A percentile compares a stretch with the other conserved stretches of the same genome.
phyloP scores from a whole-genome alignment of 2,797 vertebrate genomes.

The Tarsius wallacei region DNA sequence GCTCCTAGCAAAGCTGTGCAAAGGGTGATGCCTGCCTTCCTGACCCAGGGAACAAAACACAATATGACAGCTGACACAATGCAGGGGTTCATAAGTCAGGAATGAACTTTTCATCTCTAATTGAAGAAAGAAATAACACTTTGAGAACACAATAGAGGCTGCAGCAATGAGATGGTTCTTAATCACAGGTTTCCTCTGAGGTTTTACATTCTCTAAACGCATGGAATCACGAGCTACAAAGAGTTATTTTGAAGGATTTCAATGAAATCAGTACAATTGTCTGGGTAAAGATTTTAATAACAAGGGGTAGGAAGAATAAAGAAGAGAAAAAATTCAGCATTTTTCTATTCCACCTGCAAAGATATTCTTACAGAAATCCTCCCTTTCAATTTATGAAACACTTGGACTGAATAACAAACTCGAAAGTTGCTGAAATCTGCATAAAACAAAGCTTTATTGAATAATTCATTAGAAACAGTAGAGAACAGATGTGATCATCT shows the following conservation, averaged over 20 bases:
- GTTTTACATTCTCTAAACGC: slow-evolving; percentile 72
- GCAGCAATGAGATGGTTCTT: slow-evolving; percentile 66
- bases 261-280: slow-evolving; percentile 88
- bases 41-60: slow-evolving; percentile 65
- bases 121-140: slow-evolving; percentile 68
- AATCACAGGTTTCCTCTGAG: slow-evolving; percentile 84
- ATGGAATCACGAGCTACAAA: slow-evolving; percentile 67
- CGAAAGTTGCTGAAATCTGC: slow-evolving; percentile 87
- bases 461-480: slow-evolving; percentile 87
- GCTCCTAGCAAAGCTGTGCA: slow-evolving; percentile 12
- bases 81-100: slow-evolving; percentile 70
- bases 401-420: slow-evolving; percentile 85
- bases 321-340: slow-evolving; percentile 73
- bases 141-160: slow-evolving; percentile 60
- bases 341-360: slow-evolving; percentile 85
- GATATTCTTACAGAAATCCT: slow-evolving; percentile 83
- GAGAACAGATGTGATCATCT: slow-evolving; percentile 84
- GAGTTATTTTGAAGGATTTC: slow-evolving; percentile 86
- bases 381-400: slow-evolving; percentile 85
- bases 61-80: slow-evolving; percentile 29
- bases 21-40: slow-evolving; percentile 26
- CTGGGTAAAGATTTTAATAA: slow-evolving; percentile 86
- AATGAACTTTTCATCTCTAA: slow-evolving; percentile 78
- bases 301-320: slow-evolving; percentile 82
- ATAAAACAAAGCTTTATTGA: slow-evolving; percentile 88